These are phyloP conservation scores for Drosophila atroscutellata DNA, from an alignment of 2,888 invertebrate genomes.

Conservation along the genomic window DNA sequence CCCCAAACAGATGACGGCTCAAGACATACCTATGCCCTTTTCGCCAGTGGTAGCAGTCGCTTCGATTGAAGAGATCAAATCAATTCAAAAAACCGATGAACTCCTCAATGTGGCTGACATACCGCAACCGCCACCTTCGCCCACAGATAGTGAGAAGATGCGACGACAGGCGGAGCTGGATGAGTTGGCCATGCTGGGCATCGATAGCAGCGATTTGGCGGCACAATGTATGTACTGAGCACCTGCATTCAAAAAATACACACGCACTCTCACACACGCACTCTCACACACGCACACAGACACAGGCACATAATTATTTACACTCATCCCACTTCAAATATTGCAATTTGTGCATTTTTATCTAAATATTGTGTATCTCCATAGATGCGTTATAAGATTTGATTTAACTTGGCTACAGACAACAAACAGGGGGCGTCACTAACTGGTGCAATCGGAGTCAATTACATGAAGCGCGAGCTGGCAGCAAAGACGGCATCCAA, in stretches of 20 bases:
- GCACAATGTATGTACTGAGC: constrained; percentile 84
- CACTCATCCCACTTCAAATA: not conserved
- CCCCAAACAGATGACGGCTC: constrained; percentile 36
- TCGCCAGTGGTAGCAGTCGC: constrained; percentile 36
- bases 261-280: constrained; percentile 14
- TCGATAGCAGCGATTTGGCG: constrained; percentile 90
- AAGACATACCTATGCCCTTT: constrained; percentile 73
- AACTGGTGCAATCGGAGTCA: constrained; percentile 12
- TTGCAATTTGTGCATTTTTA: constrained; percentile 6
- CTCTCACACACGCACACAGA: constrained; percentile 10
- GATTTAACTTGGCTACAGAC: constrained; percentile 32
- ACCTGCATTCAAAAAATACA: constrained; percentile 1
- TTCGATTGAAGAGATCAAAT: constrained; percentile 15
- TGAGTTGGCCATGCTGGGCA: constrained; percentile 93
- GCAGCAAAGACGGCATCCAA: constrained; percentile 6
- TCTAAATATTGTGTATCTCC: constrained; percentile 35
- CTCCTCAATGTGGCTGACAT: constrained; percentile 76
- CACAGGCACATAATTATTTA: not conserved
- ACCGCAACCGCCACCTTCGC: constrained; percentile 79
- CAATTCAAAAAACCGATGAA: constrained; percentile 23
- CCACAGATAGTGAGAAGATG: constrained; percentile 85
- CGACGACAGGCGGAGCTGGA: constrained; percentile 87
- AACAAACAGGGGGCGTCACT: constrained; percentile 1
- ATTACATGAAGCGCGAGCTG: not conserved
- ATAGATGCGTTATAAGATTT: constrained; percentile 66